These are phyloP conservation scores for Drosophila ogumai DNA, from an alignment of 1,140 invertebrate species.

Conservation along the genomic window DNA sequence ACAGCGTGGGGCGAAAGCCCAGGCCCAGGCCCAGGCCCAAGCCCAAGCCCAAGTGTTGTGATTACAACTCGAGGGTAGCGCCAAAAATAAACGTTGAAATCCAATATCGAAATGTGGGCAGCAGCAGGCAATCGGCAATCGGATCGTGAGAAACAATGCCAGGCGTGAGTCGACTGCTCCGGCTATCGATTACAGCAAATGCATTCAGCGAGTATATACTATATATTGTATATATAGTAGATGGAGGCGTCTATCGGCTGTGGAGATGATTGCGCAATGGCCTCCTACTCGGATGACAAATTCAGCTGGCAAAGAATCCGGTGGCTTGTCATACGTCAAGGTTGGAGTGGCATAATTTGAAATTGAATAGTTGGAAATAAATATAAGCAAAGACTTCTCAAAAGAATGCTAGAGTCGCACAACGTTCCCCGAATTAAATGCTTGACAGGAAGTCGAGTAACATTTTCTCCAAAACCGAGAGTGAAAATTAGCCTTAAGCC, in stretches of 20 bases:
- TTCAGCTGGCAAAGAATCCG: constrained; percentile 1
- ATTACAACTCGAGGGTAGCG: constrained; percentile 51
- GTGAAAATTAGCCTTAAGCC: constrained; percentile 44
- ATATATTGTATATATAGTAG: background rate
- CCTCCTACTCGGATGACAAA: constrained; percentile 29
- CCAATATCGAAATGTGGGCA: constrained; percentile 70
- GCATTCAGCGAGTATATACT: constrained; percentile 9
- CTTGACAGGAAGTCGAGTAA: constrained; percentile 2
- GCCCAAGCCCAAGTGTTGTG: constrained; percentile 54
- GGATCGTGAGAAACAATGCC: constrained; percentile 70
- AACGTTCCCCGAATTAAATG: background rate
- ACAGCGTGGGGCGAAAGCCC: constrained; percentile 19
- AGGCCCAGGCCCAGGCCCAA: background rate
- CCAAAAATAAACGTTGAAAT: constrained; percentile 74
- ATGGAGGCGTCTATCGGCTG: constrained; percentile 29
- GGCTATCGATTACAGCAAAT: constrained; percentile 61
- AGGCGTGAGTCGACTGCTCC: constrained; percentile 34
- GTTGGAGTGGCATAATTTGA: constrained; percentile 7
- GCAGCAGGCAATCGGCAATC: constrained; percentile 21
- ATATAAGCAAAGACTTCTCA: background rate
- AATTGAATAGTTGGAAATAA: background rate
- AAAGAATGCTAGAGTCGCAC: background rate
- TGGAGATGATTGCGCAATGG: constrained; percentile 29
- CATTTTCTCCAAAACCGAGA: constrained; percentile 1
- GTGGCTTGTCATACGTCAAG: constrained; percentile 11